A percentile compares a stretch with the other conserved stretches of the same genome.
phyloP scores from a whole-genome alignment of 2,888 invertebrate species.

The Cordilura impudica region DNA sequence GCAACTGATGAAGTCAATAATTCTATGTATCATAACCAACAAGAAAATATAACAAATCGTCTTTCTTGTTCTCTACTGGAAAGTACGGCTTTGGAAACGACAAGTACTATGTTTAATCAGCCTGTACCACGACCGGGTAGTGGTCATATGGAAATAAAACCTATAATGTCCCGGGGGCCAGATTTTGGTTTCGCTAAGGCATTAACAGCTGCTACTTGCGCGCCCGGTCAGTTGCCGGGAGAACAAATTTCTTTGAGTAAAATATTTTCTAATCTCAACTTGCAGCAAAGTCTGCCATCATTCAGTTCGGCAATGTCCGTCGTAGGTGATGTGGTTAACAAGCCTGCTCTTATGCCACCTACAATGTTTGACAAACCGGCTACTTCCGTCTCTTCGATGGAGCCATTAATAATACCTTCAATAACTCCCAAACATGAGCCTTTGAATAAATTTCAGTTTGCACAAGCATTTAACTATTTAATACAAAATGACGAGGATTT shows the following conservation, averaged over 20 bases:
- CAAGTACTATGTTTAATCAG: constrained; percentile 40
- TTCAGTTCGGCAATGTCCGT: background rate
- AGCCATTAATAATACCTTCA: constrained; percentile 32
- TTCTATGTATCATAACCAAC: constrained; percentile 19
- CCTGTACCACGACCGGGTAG: constrained; percentile 26
- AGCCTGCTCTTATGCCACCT: constrained; percentile 90
- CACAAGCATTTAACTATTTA: constrained; percentile 92
- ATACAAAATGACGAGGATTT: constrained; percentile 93
- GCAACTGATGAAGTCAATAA: constrained; percentile 69
- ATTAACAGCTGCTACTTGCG: constrained; percentile 52
- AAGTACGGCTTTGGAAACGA: constrained; percentile 31
- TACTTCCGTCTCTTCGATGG: constrained; percentile 52
- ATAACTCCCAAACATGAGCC: constrained; percentile 80
- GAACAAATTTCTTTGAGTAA: constrained; percentile 60
- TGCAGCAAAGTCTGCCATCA: constrained; percentile 43
- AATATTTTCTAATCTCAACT: constrained; percentile 55
- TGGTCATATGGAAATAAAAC: constrained; percentile 34
- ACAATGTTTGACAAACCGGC: constrained; percentile 87
- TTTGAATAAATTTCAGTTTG: constrained; percentile 90
- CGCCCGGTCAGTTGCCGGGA: constrained; percentile 45
- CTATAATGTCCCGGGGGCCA: constrained; percentile 35
- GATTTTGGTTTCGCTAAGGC: constrained; percentile 54
- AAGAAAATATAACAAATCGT: constrained; percentile 43
- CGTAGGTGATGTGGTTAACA: constrained; percentile 69
- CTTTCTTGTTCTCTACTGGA: constrained; percentile 54